Evolutionary conservation across 2,113 vertebrate species (phyloP).

Genomic region (Eolophus roseicapilla): DNA sequence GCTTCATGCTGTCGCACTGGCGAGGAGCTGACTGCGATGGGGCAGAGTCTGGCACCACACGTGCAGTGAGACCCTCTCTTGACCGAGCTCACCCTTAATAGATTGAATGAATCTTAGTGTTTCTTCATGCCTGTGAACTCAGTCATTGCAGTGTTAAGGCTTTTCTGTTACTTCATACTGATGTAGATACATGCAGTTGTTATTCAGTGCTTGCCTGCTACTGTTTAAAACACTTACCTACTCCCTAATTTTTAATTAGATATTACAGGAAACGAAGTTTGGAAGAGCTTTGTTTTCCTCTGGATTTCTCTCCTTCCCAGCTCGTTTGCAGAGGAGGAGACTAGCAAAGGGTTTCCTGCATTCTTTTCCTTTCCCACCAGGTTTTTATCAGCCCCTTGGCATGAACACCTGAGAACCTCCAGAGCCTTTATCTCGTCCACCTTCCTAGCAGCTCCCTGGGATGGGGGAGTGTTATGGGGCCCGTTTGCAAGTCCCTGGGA

Average conservation of each 20-base stretch:
- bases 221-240: background rate
- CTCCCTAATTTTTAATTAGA: fast-evolving
- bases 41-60: background rate
- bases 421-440: background rate
- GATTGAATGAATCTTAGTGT: no score
- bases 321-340: background rate
- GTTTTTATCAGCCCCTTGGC: background rate
- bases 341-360: background rate
- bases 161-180: background rate
- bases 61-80: background rate
- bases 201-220: fast-evolving
- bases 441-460: background rate
- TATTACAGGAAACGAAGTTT: background rate
- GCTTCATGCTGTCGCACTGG: background rate
- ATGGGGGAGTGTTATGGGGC: background rate
- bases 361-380: background rate
- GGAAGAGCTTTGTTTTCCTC: background rate
- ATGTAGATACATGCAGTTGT: background rate
- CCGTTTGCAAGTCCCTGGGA: background rate
- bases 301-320: background rate
- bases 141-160: fast-evolving
- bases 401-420: background rate
- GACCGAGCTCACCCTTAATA: background rate
- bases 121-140: background rate
- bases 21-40: fast-evolving